These are phyloP conservation scores for Stichodactyla helianthus DNA, from an alignment of 64 coral and sea anemone species.

Conservation along the genomic window DNA sequence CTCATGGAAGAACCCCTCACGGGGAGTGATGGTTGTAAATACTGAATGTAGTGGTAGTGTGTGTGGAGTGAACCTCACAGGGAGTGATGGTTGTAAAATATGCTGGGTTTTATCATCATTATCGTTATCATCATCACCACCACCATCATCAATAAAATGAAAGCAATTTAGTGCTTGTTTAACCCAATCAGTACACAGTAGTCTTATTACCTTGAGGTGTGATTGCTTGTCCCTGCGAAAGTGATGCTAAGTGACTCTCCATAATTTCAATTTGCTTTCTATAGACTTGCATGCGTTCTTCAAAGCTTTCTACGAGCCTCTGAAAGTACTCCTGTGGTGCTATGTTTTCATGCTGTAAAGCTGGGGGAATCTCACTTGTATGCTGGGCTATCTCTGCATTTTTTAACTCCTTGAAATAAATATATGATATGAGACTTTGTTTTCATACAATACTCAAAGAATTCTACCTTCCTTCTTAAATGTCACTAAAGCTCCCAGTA, in stretches of 20 bases:
- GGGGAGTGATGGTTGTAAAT: no score
- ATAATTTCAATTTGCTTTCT: constrained; percentile 93
- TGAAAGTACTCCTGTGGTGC: constrained; percentile 93
- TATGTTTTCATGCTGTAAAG: constrained; percentile 90
- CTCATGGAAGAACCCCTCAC: no score
- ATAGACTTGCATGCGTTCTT: constrained; percentile 93
- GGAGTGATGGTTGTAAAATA: no score
- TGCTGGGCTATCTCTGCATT: constrained; percentile 95
- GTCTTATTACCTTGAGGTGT: constrained; percentile 83
- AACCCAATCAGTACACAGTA: background rate
- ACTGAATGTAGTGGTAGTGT: no score
- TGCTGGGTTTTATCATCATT: no score
- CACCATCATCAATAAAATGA: no score
- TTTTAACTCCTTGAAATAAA: constrained; percentile 60
- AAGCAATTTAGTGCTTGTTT: no score
- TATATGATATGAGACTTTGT: background rate
- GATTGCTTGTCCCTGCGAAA: constrained; percentile 78
- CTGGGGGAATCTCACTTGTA: constrained; percentile 85
- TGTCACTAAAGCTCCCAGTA: background rate
- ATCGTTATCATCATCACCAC: no score
- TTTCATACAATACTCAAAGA: background rate
- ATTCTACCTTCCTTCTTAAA: background rate
- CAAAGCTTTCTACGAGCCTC: constrained; percentile 86
- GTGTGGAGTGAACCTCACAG: no score
- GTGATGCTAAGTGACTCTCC: constrained; percentile 88